Base-by-base conservation (phyloP, 1,140 invertebrate species). In the Procambarus clarkii region DNA sequence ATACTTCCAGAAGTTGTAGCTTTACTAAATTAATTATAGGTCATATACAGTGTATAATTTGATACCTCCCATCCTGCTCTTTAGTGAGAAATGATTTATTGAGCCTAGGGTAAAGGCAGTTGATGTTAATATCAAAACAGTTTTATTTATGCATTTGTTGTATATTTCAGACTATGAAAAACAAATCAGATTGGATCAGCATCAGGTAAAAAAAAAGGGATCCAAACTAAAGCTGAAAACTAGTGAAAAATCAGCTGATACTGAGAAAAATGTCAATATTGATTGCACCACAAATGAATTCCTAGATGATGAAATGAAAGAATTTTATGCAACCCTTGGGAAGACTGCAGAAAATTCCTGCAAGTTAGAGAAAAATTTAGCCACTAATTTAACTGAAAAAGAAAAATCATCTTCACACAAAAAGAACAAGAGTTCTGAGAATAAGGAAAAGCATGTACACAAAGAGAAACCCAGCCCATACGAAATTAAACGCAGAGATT, bases 121-220 rank as follows among this genome's bases (percentile, higher is more conserved):
- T 9, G 13, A 54, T 54, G 50, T 54, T 54, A 54, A 54, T 54
- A 9, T 54, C 8, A 54, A 13, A 1, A 1, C 8, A 54, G 50
- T 54, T 54, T 54, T 54, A 5, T 54, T 54, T 9, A 54, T 54
- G 18, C 18, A 64, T 64, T 64, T 79, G 8, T 46, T 79, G 11
- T 50, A 71, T 15, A 34, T 89, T 85, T 91, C 83, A 91, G 89
- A 64, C 46, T 91, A 91, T 86, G 89, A 91, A 85, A 91, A 85
- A 48, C 74, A 80, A 15, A 85, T 91, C 9, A 64, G 89, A 71
- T 48, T 91, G 7, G 89, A 91, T 50, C 82, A 86, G 44, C 89
- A 91, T 85, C 89, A 91, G 24, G 24, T 58, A 50, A 86, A 24
- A 11, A 91, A 54, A 69, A 91, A 91, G 15, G 78, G 60, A 50